Evolutionary conservation across 2,797 vertebrate species (phyloP), one percentile per base, ranked within the genome.

Genomic region (Florisuga fusca): DNA sequence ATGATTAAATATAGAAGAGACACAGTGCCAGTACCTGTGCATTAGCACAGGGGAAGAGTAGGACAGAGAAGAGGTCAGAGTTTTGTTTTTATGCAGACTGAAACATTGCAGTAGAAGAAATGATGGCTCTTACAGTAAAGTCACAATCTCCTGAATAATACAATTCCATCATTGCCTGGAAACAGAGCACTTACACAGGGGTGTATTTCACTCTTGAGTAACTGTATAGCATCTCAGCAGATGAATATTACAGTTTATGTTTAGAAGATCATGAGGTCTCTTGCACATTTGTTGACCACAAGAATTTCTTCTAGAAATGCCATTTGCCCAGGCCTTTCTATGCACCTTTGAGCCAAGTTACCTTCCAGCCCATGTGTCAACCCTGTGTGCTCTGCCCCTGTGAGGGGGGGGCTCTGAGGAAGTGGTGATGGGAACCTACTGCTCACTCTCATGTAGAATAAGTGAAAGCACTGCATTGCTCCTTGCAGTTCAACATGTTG

Each of bases 131-230:
- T 96, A 81, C 73, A 91, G 82, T 88, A 93, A 93, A 68, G 58
- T 58, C 77, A 84, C 87, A 43, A 8, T 79, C 48, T 78, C 79
- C 73, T 73, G 36, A 86, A 88, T 36, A 67, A 57, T 38, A 43
- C 22, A 67, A 84, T 88, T 79, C 89, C 33, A 85, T 88, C 95
- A 84, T 72, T 96, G 87, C 67, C 36, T 95, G 91, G 89, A 90
- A 96, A 68, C 5, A 3, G 53, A 53, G 73, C 53, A 57, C 53
- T 77, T 76, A 29, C 0, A 5, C 36, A 67, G 53, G 77, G 67
- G 54, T 85, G 38, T n/a, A n/a, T 94, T 93, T 90, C 48, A 50
- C 36, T 45, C 55, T 66, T 68, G 45, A 84, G 67, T 67, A 84
- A 79, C 13, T 57, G 80, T 73, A 29, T 9, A 86, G 53, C 41